Evolutionary conservation across 2,797 vertebrate genomes (phyloP).

Genomic region (Coregonus sp.): DNA sequence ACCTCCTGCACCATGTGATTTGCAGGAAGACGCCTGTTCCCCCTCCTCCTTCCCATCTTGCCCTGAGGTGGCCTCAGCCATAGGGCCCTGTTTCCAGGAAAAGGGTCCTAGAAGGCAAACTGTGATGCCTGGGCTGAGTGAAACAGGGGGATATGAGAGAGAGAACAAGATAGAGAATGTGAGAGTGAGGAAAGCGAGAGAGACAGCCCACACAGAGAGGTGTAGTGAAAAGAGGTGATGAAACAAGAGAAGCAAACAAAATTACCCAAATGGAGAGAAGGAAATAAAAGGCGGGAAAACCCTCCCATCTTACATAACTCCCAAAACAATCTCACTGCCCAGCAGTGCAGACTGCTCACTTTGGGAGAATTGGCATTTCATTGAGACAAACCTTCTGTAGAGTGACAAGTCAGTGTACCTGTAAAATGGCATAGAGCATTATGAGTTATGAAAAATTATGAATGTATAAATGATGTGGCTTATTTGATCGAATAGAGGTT

Average conservation of each 20-base stretch:
- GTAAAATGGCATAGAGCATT: too few species aligned
- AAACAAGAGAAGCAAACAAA: background rate
- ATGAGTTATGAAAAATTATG: too few species aligned
- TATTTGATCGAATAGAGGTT: too few species aligned
- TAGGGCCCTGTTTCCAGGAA: slow-evolving; percentile 29
- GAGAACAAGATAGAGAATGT: slow-evolving; percentile 19
- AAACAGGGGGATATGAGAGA: background rate
- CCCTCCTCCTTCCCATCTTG: slow-evolving; percentile 14
- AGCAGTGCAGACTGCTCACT: background rate
- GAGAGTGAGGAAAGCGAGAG: background rate
- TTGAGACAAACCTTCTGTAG: too few species aligned
- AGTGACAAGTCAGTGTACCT: too few species aligned
- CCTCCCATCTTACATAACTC: slow-evolving; percentile 18
- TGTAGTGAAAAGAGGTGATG: slow-evolving; percentile 13
- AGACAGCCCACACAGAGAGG: background rate
- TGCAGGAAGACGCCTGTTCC: slow-evolving; percentile 2
- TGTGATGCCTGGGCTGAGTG: slow-evolving; percentile 23
- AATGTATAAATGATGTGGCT: too few species aligned
- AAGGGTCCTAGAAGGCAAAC: slow-evolving; percentile 40
- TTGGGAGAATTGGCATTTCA: background rate
- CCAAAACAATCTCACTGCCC: background rate
- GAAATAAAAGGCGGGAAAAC: background rate
- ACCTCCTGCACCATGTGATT: slow-evolving; percentile 16
- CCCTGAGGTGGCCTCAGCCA: slow-evolving; percentile 36
- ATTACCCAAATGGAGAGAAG: background rate